Conservation (phyloP, 1,140 invertebrate genomes). For the Megathymus violae region DNA sequence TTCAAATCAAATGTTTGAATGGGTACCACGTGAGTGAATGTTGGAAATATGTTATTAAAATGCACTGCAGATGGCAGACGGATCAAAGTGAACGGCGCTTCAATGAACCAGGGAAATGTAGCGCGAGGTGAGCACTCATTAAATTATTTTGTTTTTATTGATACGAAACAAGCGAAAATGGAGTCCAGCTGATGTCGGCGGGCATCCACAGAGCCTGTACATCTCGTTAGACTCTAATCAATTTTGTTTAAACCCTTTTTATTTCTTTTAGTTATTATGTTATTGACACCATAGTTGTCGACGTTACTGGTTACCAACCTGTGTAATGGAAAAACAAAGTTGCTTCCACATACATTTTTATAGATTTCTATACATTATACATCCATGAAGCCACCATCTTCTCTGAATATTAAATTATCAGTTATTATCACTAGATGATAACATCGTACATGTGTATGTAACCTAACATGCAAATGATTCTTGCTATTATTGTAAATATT, state of each 20-base stretch:
- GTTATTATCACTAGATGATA: neutral
- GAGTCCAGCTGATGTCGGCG: neutral
- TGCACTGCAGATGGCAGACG: constrained; percentile 78
- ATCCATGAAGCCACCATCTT: neutral
- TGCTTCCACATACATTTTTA: no score
- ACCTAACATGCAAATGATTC: constrained; percentile 6
- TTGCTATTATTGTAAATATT: constrained; percentile 9
- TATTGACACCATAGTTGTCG: no score
- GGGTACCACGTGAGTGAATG: constrained; percentile 65
- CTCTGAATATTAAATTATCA: neutral
- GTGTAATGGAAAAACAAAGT: no score
- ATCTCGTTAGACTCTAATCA: no score
- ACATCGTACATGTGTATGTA: neutral
- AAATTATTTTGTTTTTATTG: neutral
- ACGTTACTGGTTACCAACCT: no score
- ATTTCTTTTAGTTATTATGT: no score
- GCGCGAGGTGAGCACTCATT: constrained; percentile 68
- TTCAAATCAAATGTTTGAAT: constrained; percentile 56
- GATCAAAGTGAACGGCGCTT: constrained; percentile 76
- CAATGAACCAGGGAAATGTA: constrained; percentile 69
- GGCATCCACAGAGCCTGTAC: no score
- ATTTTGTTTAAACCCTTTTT: no score
- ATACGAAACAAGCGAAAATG: neutral
- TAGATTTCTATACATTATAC: no score
- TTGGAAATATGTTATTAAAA: constrained; percentile 78